These are phyloP conservation scores for Dryobota labecula DNA, from an alignment of 2,888 invertebrate species.

Conservation along the genomic window DNA sequence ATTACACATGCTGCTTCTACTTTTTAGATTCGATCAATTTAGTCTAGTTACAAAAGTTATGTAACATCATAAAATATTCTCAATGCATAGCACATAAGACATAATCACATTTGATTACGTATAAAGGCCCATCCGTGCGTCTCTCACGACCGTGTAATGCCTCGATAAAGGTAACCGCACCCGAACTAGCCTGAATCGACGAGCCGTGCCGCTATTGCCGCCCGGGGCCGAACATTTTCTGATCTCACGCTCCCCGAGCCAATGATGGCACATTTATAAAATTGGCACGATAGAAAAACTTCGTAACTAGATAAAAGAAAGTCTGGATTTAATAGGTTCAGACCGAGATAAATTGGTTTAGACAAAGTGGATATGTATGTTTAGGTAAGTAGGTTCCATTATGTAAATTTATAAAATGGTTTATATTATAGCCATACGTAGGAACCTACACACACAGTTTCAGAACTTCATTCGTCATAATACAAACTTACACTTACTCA, in stretches of 20 bases:
- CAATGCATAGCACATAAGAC: conserved; percentile 42
- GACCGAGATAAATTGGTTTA: conserved; percentile 44
- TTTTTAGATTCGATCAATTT: conserved; percentile 18
- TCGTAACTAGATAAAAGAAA: conserved; percentile 54
- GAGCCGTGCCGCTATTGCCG: conserved; percentile 54
- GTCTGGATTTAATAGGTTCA: conserved; percentile 57
- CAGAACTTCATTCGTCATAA: conserved; percentile 19
- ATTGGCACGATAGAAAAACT: conserved; percentile 52
- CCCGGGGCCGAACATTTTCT: conserved; percentile 54
- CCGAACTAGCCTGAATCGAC: conserved; percentile 59
- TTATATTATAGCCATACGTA: background rate
- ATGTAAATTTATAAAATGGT: conserved; percentile 14
- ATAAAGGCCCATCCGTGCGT: conserved; percentile 60
- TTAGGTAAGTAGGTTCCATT: conserved; percentile 3
- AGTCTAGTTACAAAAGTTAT: conserved; percentile 11
- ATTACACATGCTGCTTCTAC: conserved; percentile 15
- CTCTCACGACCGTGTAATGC: conserved; percentile 57
- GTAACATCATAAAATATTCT: conserved; percentile 18
- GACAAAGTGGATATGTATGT: conserved; percentile 6
- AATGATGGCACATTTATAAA: conserved; percentile 58
- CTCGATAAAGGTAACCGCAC: conserved; percentile 62
- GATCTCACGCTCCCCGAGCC: conserved; percentile 55
- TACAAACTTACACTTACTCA: too few species aligned
- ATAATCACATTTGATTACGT: conserved; percentile 62
- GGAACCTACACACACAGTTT: background rate